A percentile compares a stretch with the other conserved stretches of the same genome.
Evolutionary conservation across 2,797 vertebrate genomes (phyloP).

Genomic region (Rhinoraja longicauda): DNA sequence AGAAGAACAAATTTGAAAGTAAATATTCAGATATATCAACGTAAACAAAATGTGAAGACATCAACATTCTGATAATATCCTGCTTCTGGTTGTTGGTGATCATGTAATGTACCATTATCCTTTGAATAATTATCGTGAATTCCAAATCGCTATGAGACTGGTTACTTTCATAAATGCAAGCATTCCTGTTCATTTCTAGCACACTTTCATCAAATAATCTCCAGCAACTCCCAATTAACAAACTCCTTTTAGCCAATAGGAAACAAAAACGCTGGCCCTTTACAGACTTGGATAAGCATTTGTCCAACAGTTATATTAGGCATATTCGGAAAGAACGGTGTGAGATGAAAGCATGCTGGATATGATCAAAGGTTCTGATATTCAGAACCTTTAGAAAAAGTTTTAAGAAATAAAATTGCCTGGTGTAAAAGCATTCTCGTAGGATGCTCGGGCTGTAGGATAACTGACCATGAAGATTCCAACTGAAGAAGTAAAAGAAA

Average conservation of each 20-base stretch:
- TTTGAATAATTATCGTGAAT: background rate
- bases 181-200: background rate
- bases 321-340: too few species aligned
- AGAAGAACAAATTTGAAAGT: slow-evolving; percentile 3
- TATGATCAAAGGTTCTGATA: too few species aligned
- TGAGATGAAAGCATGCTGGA: too few species aligned
- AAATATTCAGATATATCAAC: background rate
- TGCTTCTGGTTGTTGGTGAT: background rate
- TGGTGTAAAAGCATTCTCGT: background rate
- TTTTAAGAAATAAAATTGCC: background rate
- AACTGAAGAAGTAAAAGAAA: background rate
- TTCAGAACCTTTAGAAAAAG: too few species aligned
- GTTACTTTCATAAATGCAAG: background rate
- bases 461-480: background rate
- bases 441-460: too few species aligned
- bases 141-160: background rate
- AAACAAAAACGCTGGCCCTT: background rate
- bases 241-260: background rate
- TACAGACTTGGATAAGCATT: too few species aligned
- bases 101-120: background rate
- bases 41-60: background rate
- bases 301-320: too few species aligned
- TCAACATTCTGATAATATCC: background rate
- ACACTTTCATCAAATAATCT: background rate
- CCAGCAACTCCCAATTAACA: background rate